phyloP scores from a whole-genome alignment of 2,113 vertebrate genomes.

The Choloepus hoffmanni region DNA sequence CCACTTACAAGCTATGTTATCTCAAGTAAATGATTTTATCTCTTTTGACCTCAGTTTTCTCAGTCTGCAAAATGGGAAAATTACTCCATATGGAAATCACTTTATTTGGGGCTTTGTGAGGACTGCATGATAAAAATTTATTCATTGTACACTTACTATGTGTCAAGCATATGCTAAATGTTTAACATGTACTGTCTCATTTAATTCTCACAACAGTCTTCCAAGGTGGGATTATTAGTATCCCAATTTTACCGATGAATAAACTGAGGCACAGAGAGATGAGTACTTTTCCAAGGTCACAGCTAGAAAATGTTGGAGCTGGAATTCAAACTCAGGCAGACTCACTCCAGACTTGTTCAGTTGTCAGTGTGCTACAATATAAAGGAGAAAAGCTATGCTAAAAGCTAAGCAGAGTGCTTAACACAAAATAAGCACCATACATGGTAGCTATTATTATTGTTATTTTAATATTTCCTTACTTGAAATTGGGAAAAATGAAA shows the following conservation, averaged over 20 bases:
- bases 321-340: neutral
- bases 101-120: neutral
- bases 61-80: neutral
- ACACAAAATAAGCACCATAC: neutral
- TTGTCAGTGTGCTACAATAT: neutral
- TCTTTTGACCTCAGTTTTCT: neutral
- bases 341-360: neutral
- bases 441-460: neutral
- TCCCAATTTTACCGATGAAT: neutral
- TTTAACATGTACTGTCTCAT: neutral
- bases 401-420: neutral
- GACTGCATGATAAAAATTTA: neutral
- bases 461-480: neutral
- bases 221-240: neutral
- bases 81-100: neutral
- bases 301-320: neutral
- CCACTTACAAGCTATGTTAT: neutral
- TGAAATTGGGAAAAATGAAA: neutral
- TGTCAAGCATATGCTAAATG: neutral
- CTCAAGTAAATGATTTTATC: neutral
- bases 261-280: neutral
- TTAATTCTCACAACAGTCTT: neutral
- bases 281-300: neutral
- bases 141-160: neutral
- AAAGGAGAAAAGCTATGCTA: neutral